Evolutionary conservation across 2,888 invertebrate species (phyloP).

Genomic region (Phaedon cochleariae): DNA sequence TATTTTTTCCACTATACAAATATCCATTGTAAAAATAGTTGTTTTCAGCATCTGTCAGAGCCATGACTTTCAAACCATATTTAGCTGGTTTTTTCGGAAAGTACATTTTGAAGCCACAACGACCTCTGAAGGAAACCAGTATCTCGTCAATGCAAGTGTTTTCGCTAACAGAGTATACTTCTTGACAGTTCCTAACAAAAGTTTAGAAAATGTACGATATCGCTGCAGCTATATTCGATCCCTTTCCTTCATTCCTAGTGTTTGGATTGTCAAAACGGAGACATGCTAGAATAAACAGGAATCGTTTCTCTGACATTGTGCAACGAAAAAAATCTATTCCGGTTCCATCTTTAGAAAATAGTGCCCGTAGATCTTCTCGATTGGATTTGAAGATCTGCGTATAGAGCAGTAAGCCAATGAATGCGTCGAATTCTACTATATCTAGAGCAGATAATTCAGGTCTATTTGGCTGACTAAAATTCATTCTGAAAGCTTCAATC

Average conservation of each 20-base stretch:
- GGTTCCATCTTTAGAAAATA: conserved; percentile 23
- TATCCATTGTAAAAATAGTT: no score
- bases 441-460: no score
- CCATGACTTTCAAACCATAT: no score
- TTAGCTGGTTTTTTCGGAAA: conserved; percentile 40
- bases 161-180: conserved; percentile 7
- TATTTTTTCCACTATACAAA: conserved; percentile 11
- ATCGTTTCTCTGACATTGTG: conserved; percentile 10
- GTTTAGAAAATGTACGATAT: conserved; percentile 9
- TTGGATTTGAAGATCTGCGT: conserved; percentile 19
- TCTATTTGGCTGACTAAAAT: neutral
- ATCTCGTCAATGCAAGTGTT: conserved; percentile 21
- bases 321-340: conserved; percentile 18
- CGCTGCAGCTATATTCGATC: conserved; percentile 3
- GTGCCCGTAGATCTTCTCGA: conserved; percentile 10
- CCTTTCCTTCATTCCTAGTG: conserved; percentile 19
- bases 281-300: conserved; percentile 12
- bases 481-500: neutral
- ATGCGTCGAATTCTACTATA: conserved; percentile 1
- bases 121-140: conserved; percentile 27
- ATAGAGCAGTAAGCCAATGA: conserved; percentile 5
- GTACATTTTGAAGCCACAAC: conserved; percentile 36
- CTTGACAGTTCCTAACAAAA: conserved; percentile 22
- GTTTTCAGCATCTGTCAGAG: conserved; percentile 18
- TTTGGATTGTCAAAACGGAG: conserved; percentile 21